phyloP scores from a whole-genome alignment of 2,113 vertebrate genomes.

The Ophthalmolycus amberensis region DNA sequence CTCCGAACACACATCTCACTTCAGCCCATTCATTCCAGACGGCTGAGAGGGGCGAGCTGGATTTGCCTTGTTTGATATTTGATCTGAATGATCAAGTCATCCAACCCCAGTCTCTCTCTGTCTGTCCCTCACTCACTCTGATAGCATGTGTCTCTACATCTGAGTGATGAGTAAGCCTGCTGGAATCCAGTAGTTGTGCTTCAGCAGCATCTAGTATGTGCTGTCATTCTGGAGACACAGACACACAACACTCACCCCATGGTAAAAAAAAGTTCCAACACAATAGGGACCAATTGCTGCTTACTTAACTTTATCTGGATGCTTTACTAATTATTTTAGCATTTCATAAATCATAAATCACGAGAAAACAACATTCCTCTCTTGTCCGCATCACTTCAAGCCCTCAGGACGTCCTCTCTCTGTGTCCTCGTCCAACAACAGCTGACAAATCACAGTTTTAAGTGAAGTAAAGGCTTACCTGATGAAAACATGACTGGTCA shows the following conservation, averaged over 20 bases:
- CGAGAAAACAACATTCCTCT: too few relatives aligned
- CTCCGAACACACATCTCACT: constrained; percentile 59
- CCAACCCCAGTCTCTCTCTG: constrained; percentile 35
- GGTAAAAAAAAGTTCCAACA: neutral
- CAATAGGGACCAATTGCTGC: neutral
- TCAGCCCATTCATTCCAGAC: constrained; percentile 55
- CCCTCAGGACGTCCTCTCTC: too few relatives aligned
- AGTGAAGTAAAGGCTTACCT: too few relatives aligned
- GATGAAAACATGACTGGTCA: too few relatives aligned
- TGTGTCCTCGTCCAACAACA: too few relatives aligned
- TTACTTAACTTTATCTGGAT: neutral
- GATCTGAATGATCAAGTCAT: constrained; percentile 67
- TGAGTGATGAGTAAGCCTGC: constrained; percentile 65
- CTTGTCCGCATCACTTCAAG: too few relatives aligned
- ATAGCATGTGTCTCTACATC: constrained; percentile 14
- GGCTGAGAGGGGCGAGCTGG: constrained; percentile 59
- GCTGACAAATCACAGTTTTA: too few relatives aligned
- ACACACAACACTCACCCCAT: neutral
- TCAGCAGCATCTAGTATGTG: constrained; percentile 13
- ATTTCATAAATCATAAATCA: too few relatives aligned
- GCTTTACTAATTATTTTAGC: too few relatives aligned
- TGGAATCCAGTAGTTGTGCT: constrained; percentile 66
- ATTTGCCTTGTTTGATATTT: constrained; percentile 74
- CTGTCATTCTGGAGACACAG: constrained; percentile 39
- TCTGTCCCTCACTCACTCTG: neutral